Percentiles rank a stretch among this genome's conserved stretches.
phyloP scores from a whole-genome alignment of 1,140 invertebrate genomes.

The Pachyrhynchus sulphureomaculatus region DNA sequence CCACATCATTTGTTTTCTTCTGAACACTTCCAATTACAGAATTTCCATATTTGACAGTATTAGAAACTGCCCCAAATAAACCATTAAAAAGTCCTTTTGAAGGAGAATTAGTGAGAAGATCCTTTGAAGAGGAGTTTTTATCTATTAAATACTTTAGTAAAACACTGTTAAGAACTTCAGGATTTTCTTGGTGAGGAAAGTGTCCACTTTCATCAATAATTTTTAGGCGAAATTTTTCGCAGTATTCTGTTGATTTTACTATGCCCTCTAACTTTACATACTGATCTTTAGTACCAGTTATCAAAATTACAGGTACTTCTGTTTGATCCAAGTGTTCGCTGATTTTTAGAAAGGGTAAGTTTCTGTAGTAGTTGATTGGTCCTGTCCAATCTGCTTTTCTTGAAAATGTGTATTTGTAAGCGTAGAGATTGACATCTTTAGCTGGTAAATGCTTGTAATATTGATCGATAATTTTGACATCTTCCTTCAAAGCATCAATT shows the following conservation, averaged over 20 bases:
- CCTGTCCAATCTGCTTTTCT: constrained; percentile 72
- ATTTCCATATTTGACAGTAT: constrained; percentile 63
- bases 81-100: constrained; percentile 56
- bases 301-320: constrained; percentile 63
- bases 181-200: constrained; percentile 76
- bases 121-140: constrained; percentile 23
- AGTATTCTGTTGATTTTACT: constrained; percentile 65
- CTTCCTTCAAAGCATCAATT: constrained; percentile 61
- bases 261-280: constrained; percentile 61
- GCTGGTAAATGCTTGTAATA: constrained; percentile 59
- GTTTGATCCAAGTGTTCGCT: constrained; percentile 46
- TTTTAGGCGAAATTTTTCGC: constrained; percentile 65
- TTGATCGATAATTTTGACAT: constrained; percentile 64
- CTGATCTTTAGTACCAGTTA: constrained; percentile 66
- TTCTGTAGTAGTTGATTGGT: constrained; percentile 76
- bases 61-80: constrained; percentile 60
- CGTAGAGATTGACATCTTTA: constrained; percentile 64
- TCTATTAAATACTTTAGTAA: constrained; percentile 68
- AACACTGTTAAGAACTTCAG: constrained; percentile 65
- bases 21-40: constrained; percentile 60
- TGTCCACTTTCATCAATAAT: constrained; percentile 67
- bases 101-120: constrained; percentile 43
- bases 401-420: constrained; percentile 76
- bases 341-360: constrained; percentile 55
- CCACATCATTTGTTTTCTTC: constrained; percentile 53